A percentile compares a stretch with the other conserved stretches of the same genome.
phyloP scores from a whole-genome alignment of 2,888 invertebrate species.

The Idaea biselata region DNA sequence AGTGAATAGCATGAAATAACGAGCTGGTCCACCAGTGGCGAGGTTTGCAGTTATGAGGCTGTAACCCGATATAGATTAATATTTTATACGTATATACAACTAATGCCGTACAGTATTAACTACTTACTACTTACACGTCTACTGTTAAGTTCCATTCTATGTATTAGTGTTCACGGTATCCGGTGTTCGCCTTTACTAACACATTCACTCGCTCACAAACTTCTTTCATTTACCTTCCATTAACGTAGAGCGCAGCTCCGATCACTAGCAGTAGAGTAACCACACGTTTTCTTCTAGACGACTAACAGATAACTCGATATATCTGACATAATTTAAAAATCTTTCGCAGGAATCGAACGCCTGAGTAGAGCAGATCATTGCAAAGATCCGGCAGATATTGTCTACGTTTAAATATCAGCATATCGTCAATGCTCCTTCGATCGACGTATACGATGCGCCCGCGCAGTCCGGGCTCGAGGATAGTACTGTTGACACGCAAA shows the following conservation, averaged over 20 bases:
- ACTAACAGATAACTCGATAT: constrained; percentile 37
- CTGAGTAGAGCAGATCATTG: constrained; percentile 94
- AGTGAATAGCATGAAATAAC: too few relatives aligned
- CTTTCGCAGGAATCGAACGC: constrained; percentile 90
- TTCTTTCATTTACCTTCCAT: constrained; percentile 53
- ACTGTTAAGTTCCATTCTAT: constrained; percentile 52
- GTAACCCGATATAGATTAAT: constrained; percentile 49
- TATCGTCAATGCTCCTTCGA: constrained; percentile 73
- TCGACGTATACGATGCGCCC: constrained; percentile 73
- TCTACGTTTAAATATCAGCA: constrained; percentile 87
- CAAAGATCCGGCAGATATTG: constrained; percentile 89
- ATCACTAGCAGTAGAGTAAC: constrained; percentile 58
- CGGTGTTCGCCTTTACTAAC: constrained; percentile 40
- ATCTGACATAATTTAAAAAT: constrained; percentile 70
- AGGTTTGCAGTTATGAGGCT: too few relatives aligned
- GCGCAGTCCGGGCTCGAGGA: constrained; percentile 57
- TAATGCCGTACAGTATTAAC: constrained; percentile 69
- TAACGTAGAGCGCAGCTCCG: constrained; percentile 52
- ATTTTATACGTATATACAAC: constrained; percentile 74
- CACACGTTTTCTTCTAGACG: constrained; percentile 44
- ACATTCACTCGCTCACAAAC: constrained; percentile 57
- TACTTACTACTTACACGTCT: constrained; percentile 33
- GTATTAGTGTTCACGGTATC: constrained; percentile 40
- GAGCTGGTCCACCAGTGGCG: too few relatives aligned
- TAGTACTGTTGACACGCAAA: constrained; percentile 66